Conservation (phyloP, 2,797 vertebrate species). For the Falco peregrinus region DNA sequence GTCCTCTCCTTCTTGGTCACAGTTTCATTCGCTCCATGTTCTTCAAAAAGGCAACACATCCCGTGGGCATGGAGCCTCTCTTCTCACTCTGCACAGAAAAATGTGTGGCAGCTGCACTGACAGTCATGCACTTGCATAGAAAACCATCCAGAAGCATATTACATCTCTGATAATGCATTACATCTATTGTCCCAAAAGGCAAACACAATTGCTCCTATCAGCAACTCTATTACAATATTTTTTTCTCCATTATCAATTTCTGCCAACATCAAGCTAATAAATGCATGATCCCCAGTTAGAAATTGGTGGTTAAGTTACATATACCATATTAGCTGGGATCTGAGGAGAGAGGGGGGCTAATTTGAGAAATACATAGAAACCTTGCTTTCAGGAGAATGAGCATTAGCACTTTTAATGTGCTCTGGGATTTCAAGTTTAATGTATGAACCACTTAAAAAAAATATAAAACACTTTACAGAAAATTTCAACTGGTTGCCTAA, state of each 20-base stretch:
- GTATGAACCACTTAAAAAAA: constrained; percentile 23
- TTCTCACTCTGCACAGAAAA: background rate
- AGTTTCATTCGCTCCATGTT: background rate
- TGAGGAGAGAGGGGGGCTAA: background rate
- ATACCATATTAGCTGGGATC: background rate
- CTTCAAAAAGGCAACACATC: background rate
- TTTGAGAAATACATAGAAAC: constrained; percentile 12
- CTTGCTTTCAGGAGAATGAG: constrained; percentile 11
- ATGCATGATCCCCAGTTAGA: background rate
- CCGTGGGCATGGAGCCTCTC: background rate
- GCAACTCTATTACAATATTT: background rate
- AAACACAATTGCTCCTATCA: background rate
- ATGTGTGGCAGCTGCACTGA: background rate
- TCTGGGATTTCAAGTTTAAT: constrained; percentile 59
- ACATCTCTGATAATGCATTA: background rate
- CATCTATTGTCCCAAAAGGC: background rate
- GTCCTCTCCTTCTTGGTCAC: background rate
- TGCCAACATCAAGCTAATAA: constrained; percentile 19
- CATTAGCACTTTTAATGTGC: constrained; percentile 51
- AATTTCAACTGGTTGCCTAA: constrained; percentile 68
- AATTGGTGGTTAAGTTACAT: constrained; percentile 4
- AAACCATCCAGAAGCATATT: background rate
- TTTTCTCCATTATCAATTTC: background rate
- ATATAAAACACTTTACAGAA: constrained; percentile 52
- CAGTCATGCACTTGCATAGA: background rate